Base-by-base conservation (phyloP, 2,888 invertebrate genomes). In the Drosophila recens region DNA sequence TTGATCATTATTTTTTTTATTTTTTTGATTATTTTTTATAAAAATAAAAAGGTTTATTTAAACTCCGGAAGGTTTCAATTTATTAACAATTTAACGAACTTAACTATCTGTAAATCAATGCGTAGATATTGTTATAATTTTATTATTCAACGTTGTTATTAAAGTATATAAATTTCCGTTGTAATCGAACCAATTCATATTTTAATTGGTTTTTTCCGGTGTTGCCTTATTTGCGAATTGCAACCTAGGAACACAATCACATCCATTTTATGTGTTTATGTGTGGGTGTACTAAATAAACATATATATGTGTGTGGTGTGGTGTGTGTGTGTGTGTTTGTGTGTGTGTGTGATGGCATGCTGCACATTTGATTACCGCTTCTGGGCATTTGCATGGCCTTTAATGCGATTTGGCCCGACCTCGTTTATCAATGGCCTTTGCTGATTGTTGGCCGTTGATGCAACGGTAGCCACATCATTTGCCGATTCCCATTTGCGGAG, bases 381-480 rank as follows among this genome's bases (percentile, higher is more conserved):
- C 66, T 54, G 76, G 69, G 62, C 66, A 67, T 62, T 69, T 66
- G 68, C 30, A 48, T 64, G 63, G 61, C 64, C 63, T 70, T 69
- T 70, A 87, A 89, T 79, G 74, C 72, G 76, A 79, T 89, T 86
- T 75, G 63, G 63, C 40, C 51, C 65, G 67, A 62, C 58, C 77
- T 67, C 75, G 62, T 61, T 75, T 69, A 23, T 67, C 73, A 67
- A 69, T 73, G 62, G 67, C 56, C 70, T 72, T 72, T 67, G 72
- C 81, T 89, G 84, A 84, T 84, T 84, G 87, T 71, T 83, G 84
- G 67, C 68, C 67, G 45, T 23, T 66, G 72, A 53, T 67, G 63
- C 68, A 52, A 36, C 38, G 61, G 65, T 64, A 70, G 80, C 70
- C 89, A 88, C 87, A 81, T 81, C 79, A 82, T 86, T 82, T 77